Evolutionary conservation across 2,888 invertebrate genomes (phyloP).

Genomic region (Drosophila atroscutellata): DNA sequence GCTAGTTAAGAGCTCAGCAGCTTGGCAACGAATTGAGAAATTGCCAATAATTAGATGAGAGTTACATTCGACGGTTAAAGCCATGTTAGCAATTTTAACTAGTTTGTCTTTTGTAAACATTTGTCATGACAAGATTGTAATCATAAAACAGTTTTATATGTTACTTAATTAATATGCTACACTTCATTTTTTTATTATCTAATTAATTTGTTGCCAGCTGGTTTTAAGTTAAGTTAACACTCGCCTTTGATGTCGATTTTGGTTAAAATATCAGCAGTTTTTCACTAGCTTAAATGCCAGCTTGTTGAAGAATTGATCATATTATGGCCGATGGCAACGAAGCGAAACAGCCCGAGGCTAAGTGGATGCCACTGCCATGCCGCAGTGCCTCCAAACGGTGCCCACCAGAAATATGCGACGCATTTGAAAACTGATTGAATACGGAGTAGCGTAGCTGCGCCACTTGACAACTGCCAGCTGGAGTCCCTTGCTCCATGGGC

Average conservation of each 20-base stretch:
- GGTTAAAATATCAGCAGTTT: background rate
- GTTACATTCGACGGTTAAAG: background rate
- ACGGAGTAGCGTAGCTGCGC: constrained; percentile 30
- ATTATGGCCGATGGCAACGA: constrained; percentile 7
- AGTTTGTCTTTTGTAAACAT: background rate
- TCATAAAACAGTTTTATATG: background rate
- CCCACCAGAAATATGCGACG: constrained; percentile 8
- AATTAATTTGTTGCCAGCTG: background rate
- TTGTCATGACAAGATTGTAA: too few species aligned
- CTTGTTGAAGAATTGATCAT: constrained; percentile 23
- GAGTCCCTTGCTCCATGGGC: constrained; percentile 65
- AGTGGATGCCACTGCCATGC: constrained; percentile 2
- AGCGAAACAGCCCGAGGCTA: constrained; percentile 16
- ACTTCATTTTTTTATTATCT: background rate
- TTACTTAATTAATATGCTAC: background rate
- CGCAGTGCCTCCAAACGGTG: too few species aligned
- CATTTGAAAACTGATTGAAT: constrained; percentile 66
- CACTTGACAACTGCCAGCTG: constrained; percentile 61
- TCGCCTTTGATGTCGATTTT: background rate
- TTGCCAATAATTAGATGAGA: constrained; percentile 20
- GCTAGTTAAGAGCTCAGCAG: constrained; percentile 20
- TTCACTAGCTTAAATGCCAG: background rate
- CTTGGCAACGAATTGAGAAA: constrained; percentile 37
- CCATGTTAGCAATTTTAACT: background rate
- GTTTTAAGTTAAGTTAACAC: background rate